Conservation (phyloP, 2,888 invertebrate species). For the Beris chalybata region DNA sequence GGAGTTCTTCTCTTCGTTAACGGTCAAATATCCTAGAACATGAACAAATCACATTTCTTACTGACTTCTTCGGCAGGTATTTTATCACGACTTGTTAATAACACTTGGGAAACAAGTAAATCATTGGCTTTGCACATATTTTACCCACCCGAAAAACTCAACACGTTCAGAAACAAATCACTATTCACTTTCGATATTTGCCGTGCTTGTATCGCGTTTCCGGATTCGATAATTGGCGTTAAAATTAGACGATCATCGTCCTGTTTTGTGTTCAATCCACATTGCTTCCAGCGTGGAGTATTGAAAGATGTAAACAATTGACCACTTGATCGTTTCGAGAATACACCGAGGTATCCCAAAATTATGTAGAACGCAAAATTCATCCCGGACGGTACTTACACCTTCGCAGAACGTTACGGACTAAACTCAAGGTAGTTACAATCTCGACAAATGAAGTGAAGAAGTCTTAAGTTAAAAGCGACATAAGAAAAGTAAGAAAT, state of each 20-base stretch:
- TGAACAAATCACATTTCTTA: neutral
- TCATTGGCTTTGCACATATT: conserved; percentile 6
- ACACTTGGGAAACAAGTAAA: neutral
- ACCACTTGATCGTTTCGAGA: conserved; percentile 1
- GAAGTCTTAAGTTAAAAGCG: conserved; percentile 13
- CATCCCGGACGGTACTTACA: conserved; percentile 30
- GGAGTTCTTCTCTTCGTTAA: conserved; percentile 70
- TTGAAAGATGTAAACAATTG: conserved; percentile 42
- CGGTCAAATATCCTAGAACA: conserved; percentile 64
- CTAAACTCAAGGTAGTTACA: conserved; percentile 25
- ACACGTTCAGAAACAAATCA: conserved; percentile 51
- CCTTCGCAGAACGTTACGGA: conserved; percentile 32
- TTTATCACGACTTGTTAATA: neutral
- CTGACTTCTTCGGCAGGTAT: neutral
- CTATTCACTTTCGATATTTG: conserved; percentile 47
- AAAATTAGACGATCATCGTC: conserved; percentile 49
- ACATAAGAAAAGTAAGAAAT: conserved; percentile 14
- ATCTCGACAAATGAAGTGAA: conserved; percentile 26
- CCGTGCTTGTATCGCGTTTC: conserved; percentile 40
- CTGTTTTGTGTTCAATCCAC: conserved; percentile 36
- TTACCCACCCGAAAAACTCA: conserved; percentile 59
- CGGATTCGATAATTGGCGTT: conserved; percentile 54
- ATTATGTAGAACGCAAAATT: conserved; percentile 8
- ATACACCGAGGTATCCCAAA: conserved; percentile 3
- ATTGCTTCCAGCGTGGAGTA: conserved; percentile 36